Evolutionary conservation across 2,113 vertebrate species (phyloP), one percentile per base, ranked within the genome.

Genomic region (Leptobrachium leishanense): DNA sequence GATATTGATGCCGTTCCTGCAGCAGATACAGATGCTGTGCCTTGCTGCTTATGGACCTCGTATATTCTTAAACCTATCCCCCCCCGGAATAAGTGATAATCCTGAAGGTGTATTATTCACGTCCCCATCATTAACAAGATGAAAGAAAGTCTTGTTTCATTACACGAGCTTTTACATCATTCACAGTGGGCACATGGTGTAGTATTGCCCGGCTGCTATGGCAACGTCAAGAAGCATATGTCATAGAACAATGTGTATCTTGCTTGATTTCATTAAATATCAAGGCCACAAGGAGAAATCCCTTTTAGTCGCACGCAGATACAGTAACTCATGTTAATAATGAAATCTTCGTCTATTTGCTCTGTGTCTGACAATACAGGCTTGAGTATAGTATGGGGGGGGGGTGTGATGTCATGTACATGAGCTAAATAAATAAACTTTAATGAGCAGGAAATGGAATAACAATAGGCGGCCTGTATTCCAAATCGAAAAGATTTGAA

Each of bases 231-330:
- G 67, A 77, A 43, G 39, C 41, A 11, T 59, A 68, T 50, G 44
- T 15, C 42, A n/a, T 40, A 46, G 55, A 77, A 77, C 67, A 70
- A 77, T 46, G 70, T 44, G 57, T 62, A 68, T 43, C 67, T 20
- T 40, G n/a, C 57, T 55, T 77, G 42, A 70, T 77, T 70, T 77
- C 42, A 70, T 70, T 77, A 62, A 55, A 62, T 70, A 70, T 42
- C 67, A 50, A 77, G 75, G 67, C 68, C 75, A 50, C 11, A 50
- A 12, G 50, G 20, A 77, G 41, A 53, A 65, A 15, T 77, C 55
- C 43, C 62, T 9, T 57, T 31, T 11, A 59, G 66, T 40, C n/a
- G 43, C 42, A 13, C 31, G 10, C 75, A 77, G 41, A 13, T 20
- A 40, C 12, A 50, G 75, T 70, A 63, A 70, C 54, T n/a, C 42